These are phyloP conservation scores for Pyxicephalus adspersus DNA, from an alignment of 2,113 vertebrate genomes.

Conservation along the genomic window DNA sequence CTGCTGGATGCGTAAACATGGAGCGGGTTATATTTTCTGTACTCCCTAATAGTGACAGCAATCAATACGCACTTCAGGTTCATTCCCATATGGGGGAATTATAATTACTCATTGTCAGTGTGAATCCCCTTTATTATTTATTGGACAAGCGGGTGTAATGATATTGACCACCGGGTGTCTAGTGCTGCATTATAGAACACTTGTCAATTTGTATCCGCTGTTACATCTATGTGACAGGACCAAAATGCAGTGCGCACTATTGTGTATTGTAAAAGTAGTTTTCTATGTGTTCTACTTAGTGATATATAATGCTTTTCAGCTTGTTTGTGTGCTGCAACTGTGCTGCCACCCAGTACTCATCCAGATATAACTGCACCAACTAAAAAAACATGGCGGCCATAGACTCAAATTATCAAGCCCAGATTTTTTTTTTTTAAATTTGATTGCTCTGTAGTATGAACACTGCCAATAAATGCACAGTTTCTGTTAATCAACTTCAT, in stretches of 20 bases:
- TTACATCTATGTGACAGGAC: neutral
- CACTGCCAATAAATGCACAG: too few relatives aligned
- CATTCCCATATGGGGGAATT: neutral
- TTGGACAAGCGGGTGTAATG: slow-evolving; percentile 26
- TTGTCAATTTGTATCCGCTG: neutral
- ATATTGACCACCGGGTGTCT: slow-evolving; percentile 11
- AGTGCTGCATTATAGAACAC: neutral
- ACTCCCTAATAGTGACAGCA: slow-evolving; percentile 4
- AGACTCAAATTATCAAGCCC: too few relatives aligned
- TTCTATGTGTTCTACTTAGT: neutral
- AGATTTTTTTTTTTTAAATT: too few relatives aligned
- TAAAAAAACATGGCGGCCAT: too few relatives aligned
- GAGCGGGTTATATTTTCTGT: neutral
- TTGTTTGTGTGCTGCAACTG: too few relatives aligned
- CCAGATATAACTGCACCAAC: too few relatives aligned
- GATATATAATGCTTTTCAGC: neutral
- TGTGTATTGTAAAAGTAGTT: neutral
- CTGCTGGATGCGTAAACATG: neutral
- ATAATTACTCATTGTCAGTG: slow-evolving; percentile 17
- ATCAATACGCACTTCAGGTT: slow-evolving; percentile 29
- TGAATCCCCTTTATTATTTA: slow-evolving; percentile 25
- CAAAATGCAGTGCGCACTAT: neutral
- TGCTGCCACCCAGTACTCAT: too few relatives aligned
- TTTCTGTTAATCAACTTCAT: too few relatives aligned
- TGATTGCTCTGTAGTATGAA: too few relatives aligned